These are phyloP conservation scores for Drosophila nr. medialis DNA, from an alignment of 2,888 invertebrate genomes.

Conservation along the genomic window DNA sequence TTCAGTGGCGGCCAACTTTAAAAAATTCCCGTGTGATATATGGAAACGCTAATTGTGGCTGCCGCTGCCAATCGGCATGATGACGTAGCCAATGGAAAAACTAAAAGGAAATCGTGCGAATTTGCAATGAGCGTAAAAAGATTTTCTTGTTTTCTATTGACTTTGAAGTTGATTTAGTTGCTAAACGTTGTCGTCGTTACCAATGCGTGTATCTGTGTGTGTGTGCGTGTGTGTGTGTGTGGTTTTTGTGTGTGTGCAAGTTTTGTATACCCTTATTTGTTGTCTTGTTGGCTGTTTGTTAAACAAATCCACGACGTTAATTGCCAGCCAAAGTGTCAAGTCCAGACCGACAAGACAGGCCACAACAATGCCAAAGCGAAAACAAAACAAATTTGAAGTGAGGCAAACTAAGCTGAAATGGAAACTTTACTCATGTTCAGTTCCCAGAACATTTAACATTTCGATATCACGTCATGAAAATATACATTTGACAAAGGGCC, in stretches of 20 bases:
- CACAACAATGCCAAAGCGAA: conserved; percentile 21
- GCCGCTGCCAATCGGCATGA: conserved; percentile 31
- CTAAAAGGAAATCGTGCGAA: conserved; percentile 67
- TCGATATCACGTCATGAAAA: conserved; percentile 40
- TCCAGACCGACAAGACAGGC: conserved; percentile 26
- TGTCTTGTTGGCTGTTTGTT: conserved; percentile 73
- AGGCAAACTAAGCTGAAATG: not conserved
- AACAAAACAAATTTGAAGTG: conserved; percentile 12
- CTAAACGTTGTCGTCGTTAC: conserved; percentile 61
- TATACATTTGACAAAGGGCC: conserved; percentile 22
- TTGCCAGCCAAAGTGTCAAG: conserved; percentile 69
- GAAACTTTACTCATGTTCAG: conserved; percentile 28
- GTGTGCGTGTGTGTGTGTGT: conserved; percentile 5
- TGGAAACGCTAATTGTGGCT: conserved; percentile 65
- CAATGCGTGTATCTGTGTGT: conserved; percentile 7
- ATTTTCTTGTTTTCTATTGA: conserved; percentile 63
- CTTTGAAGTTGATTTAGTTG: conserved; percentile 65
- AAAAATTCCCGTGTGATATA: conserved; percentile 63
- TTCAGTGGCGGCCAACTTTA: conserved; percentile 36
- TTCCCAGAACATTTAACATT: conserved; percentile 50
- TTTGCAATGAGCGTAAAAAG: conserved; percentile 64
- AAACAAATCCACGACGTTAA: conserved; percentile 75
- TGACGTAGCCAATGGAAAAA: conserved; percentile 19
- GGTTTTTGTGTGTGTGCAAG: conserved; percentile 30
- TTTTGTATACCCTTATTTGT: conserved; percentile 54